phyloP scores from a whole-genome alignment of 2,888 invertebrate species.

The Sarcophaga variegata region DNA sequence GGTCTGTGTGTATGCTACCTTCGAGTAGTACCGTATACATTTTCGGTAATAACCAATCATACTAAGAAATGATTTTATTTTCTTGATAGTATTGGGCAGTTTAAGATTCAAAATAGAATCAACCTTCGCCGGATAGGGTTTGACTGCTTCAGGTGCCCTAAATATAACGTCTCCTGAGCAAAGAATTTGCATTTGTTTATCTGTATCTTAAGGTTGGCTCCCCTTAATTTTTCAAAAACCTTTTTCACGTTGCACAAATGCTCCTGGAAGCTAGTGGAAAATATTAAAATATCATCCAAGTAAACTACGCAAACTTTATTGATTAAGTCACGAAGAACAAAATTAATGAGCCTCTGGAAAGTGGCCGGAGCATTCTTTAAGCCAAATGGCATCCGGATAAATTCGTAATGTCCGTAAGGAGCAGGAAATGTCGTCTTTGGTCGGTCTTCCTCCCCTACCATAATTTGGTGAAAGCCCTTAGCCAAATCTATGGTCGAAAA shows the following conservation, averaged over 20 bases:
- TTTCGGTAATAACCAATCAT: slow-evolving; percentile 65
- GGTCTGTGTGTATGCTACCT: slow-evolving; percentile 44
- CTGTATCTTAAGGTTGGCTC: slow-evolving; percentile 50
- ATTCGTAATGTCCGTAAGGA: too few species aligned
- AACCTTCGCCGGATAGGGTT: slow-evolving; percentile 72
- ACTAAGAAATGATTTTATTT: slow-evolving; percentile 68
- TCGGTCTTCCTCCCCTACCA: neutral
- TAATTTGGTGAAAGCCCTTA: slow-evolving; percentile 22
- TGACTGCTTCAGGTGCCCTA: neutral
- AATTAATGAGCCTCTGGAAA: too few species aligned
- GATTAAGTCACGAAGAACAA: too few species aligned
- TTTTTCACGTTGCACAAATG: too few species aligned
- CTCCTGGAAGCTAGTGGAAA: too few species aligned
- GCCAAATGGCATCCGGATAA: too few species aligned
- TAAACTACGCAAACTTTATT: too few species aligned
- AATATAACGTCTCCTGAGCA: slow-evolving; percentile 38
- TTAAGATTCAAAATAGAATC: slow-evolving; percentile 67
- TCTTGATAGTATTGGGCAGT: slow-evolving; percentile 66
- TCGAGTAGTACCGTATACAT: slow-evolving; percentile 69
- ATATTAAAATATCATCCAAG: too few species aligned
- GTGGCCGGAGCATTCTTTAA: too few species aligned
- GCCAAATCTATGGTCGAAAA: slow-evolving; percentile 7
- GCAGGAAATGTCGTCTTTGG: too few species aligned
- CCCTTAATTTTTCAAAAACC: too few species aligned
- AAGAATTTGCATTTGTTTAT: slow-evolving; percentile 69